Evolutionary conservation across 2,797 vertebrate genomes (phyloP).

Genomic region (Sarcoramphus papa): DNA sequence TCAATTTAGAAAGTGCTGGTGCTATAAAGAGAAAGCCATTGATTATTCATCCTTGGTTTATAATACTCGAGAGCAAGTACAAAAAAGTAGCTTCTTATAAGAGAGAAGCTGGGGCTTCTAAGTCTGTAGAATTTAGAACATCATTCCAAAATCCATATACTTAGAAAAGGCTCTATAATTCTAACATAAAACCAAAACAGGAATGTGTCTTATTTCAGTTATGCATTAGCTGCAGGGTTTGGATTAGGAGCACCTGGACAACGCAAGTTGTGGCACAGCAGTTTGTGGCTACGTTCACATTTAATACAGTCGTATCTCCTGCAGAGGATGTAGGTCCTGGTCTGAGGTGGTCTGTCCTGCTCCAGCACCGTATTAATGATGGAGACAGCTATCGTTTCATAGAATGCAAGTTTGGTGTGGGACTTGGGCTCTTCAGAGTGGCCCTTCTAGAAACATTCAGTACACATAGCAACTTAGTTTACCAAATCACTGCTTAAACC

Average conservation of each 20-base stretch:
- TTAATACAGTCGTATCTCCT: not conserved
- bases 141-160: not conserved
- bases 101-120: not conserved
- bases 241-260: not conserved
- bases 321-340: not conserved
- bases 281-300: not conserved
- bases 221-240: not conserved
- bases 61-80: not conserved
- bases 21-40: slow-evolving; percentile 55
- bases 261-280: not conserved
- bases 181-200: not conserved
- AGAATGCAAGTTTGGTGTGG: not conserved
- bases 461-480: not conserved
- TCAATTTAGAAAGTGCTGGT: slow-evolving; percentile 55
- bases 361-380: not conserved
- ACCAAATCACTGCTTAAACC: not conserved
- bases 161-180: not conserved
- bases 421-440: not conserved
- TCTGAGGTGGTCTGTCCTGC: not conserved
- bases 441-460: not conserved
- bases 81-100: slow-evolving; percentile 11
- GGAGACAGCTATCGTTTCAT: not conserved
- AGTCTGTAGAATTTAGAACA: not conserved
- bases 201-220: not conserved
- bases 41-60: slow-evolving; percentile 48